Conservation (phyloP, 1,140 invertebrate species). For the Drosophila bocki region DNA sequence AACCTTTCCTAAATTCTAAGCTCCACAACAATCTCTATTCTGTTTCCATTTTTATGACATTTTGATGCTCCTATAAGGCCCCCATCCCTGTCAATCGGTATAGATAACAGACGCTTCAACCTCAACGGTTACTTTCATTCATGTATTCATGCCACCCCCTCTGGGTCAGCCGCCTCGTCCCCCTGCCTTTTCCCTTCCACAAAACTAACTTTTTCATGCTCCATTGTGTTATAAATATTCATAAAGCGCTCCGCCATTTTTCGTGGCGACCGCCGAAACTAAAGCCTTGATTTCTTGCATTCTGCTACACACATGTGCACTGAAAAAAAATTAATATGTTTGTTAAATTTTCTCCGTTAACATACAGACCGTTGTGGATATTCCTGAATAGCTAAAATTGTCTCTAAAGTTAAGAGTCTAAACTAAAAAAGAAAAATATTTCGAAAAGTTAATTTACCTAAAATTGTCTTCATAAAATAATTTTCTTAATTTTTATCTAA, state of each 20-base stretch:
- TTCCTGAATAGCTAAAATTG: not conserved
- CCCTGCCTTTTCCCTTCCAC: constrained; percentile 14
- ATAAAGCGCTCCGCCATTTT: constrained; percentile 73
- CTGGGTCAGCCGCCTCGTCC: not conserved
- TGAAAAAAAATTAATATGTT: not conserved
- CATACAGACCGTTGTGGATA: too few species aligned
- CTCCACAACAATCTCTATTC: not conserved
- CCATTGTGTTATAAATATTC: constrained; percentile 81
- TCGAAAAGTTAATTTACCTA: too few species aligned
- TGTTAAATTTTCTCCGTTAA: not conserved
- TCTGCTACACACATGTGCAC: constrained; percentile 32
- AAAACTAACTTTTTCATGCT: constrained; percentile 74
- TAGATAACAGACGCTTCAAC: constrained; percentile 48
- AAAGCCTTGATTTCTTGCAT: constrained; percentile 79
- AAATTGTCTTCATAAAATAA: too few species aligned
- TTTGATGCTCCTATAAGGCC: constrained; percentile 19
- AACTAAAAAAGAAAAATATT: too few species aligned
- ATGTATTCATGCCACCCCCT: constrained; percentile 19
- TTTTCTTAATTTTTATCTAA: not conserved
- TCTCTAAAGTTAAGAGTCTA: too few species aligned
- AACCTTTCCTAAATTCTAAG: not conserved
- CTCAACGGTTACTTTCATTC: constrained; percentile 30
- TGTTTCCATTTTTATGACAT: not conserved
- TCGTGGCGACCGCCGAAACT: constrained; percentile 61
- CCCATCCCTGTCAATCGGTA: constrained; percentile 49